A percentile compares a stretch with the other conserved stretches of the same genome.
Evolutionary conservation across 1,140 invertebrate species (phyloP).

Genomic region (Lepidurus couesii): DNA sequence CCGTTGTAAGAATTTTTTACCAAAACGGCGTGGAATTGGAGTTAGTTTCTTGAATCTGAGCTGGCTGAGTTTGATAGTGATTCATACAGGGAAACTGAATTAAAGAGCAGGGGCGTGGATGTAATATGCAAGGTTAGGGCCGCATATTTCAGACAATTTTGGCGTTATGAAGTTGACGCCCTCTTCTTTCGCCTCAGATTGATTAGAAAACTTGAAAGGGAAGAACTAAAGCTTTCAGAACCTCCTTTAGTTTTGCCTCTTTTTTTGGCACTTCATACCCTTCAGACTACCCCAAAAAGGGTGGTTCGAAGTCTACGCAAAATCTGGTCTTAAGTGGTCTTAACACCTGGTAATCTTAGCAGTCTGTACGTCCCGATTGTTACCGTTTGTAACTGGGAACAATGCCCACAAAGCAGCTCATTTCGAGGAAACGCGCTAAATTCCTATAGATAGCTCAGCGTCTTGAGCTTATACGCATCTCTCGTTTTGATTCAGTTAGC

Average conservation of each 20-base stretch:
- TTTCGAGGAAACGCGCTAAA: slow-evolving; percentile 1
- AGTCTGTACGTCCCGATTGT: too few relatives aligned
- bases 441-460: background rate
- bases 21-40: too few relatives aligned
- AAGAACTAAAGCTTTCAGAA: background rate
- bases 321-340: background rate
- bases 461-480: background rate
- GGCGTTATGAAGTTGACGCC: slow-evolving; percentile 7
- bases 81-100: too few relatives aligned
- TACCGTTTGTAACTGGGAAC: background rate
- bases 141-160: background rate
- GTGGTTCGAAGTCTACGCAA: background rate
- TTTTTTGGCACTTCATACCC: background rate
- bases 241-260: too few relatives aligned
- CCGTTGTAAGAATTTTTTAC: too few relatives aligned
- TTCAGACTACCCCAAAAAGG: background rate
- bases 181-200: background rate
- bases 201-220: background rate
- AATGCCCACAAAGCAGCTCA: background rate
- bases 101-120: background rate
- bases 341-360: too few relatives aligned
- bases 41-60: too few relatives aligned
- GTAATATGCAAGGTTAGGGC: background rate
- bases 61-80: too few relatives aligned
- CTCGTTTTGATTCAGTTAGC: background rate